Evolutionary conservation across 2,888 invertebrate species (phyloP).

Genomic region (Oegoconia quadripuncta): DNA sequence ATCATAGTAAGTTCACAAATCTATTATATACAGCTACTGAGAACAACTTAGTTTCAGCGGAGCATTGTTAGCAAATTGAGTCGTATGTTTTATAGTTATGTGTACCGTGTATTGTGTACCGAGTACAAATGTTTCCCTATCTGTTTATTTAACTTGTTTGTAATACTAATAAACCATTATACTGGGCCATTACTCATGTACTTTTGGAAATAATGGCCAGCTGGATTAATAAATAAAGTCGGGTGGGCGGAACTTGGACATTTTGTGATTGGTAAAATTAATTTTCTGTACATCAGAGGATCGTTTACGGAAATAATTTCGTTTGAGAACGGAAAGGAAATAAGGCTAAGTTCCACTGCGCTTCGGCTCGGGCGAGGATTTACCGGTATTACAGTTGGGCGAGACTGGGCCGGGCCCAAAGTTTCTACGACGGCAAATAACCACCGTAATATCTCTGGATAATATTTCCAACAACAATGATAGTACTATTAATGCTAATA

Average conservation of each 20-base stretch:
- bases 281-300: neutral
- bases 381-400: slow-evolving; percentile 9
- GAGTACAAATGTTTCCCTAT: too few species aligned
- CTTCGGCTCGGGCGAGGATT: slow-evolving; percentile 6
- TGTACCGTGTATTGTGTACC: neutral
- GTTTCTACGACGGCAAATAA: slow-evolving; percentile 4
- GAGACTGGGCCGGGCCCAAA: slow-evolving; percentile 1
- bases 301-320: slow-evolving; percentile 3
- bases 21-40: neutral
- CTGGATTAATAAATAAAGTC: too few species aligned
- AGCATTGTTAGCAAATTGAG: slow-evolving; percentile 1
- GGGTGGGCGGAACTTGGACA: too few species aligned
- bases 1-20: too few species aligned
- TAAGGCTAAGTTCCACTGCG: slow-evolving; percentile 4
- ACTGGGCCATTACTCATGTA: too few species aligned
- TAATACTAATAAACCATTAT: too few species aligned
- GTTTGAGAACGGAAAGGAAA: slow-evolving; percentile 7
- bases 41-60: neutral
- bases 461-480: too few species aligned
- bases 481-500: too few species aligned
- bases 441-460: slow-evolving; percentile 3
- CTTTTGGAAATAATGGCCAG: too few species aligned
- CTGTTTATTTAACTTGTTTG: too few species aligned
- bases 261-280: too few species aligned
- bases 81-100: neutral